Evolutionary conservation across 2,797 vertebrate species (phyloP).

Genomic region (Cirrhinus molitorella): DNA sequence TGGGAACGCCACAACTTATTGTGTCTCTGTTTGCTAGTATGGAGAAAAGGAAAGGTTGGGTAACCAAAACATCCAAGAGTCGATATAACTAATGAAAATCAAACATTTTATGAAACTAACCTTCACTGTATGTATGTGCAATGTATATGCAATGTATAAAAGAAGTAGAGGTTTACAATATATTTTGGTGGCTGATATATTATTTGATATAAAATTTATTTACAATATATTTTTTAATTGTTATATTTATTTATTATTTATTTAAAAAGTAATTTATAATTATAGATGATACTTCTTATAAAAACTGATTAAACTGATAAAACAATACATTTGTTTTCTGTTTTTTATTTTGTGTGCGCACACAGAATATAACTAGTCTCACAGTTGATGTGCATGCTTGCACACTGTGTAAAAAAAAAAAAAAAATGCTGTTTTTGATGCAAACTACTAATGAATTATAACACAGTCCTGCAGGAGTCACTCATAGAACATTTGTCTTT

Average conservation of each 20-base stretch:
- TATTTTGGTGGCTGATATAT: background rate
- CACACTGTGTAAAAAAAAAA: no score
- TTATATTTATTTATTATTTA: no score
- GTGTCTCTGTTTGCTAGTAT: slow-evolving; percentile 92
- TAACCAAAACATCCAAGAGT: background rate
- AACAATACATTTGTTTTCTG: background rate
- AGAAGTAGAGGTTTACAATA: background rate
- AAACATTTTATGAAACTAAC: background rate
- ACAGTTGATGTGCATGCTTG: no score
- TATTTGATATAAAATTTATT: background rate
- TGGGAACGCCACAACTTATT: slow-evolving; percentile 98
- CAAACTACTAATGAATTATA: background rate
- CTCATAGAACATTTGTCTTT: background rate
- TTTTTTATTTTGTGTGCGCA: no score
- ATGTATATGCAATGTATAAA: background rate
- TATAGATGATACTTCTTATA: background rate
- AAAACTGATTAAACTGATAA: no score
- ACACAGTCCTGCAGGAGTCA: no score
- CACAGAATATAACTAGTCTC: no score
- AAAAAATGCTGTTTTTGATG: no score
- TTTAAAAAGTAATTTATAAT: background rate
- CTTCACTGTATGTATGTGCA: background rate
- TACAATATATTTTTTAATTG: no score
- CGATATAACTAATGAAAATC: background rate
- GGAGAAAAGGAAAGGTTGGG: background rate